phyloP scores from a whole-genome alignment of 2,888 invertebrate species.

The Archaeoteleia sp. region DNA sequence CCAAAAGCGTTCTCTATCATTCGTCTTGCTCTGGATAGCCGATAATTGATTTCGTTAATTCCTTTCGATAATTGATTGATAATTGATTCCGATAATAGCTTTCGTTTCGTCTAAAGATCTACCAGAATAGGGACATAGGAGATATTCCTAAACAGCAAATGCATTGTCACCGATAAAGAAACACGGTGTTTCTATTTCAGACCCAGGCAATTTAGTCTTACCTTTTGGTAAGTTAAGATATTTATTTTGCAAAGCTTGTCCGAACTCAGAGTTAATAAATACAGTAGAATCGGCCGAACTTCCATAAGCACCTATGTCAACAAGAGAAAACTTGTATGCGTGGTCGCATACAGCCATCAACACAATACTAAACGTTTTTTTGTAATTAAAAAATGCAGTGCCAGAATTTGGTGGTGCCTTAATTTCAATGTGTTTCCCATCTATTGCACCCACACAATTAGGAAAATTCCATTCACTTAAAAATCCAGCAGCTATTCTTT shows the following conservation, averaged over 20 bases:
- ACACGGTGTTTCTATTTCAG: slow-evolving; percentile 5
- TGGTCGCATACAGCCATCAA: slow-evolving; percentile 23
- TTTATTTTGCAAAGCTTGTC: background rate
- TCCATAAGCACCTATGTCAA: slow-evolving; percentile 30
- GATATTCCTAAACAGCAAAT: slow-evolving; percentile 14
- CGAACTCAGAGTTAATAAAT: background rate
- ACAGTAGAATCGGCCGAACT: slow-evolving; percentile 5
- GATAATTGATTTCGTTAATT: slow-evolving; percentile 34
- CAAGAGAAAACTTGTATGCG: slow-evolving; percentile 23
- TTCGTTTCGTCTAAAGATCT: no score
- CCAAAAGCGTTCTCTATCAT: slow-evolving; percentile 37
- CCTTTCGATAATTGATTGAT: slow-evolving; percentile 1
- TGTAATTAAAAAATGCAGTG: slow-evolving; percentile 48
- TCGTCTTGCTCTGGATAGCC: slow-evolving; percentile 32
- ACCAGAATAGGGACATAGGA: slow-evolving; percentile 35
- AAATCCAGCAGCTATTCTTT: slow-evolving; percentile 46
- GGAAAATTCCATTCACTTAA: slow-evolving; percentile 53
- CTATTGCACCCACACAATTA: slow-evolving; percentile 55
- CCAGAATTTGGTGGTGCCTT: slow-evolving; percentile 54
- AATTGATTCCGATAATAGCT: no score
- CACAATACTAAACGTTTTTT: slow-evolving; percentile 30
- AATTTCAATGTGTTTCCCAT: slow-evolving; percentile 57
- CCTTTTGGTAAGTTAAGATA: background rate
- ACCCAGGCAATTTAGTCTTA: slow-evolving; percentile 17
- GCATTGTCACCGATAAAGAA: slow-evolving; percentile 29